Conservation (phyloP, 2,797 vertebrate species). For the Tragelaphus eurycerus region DNA sequence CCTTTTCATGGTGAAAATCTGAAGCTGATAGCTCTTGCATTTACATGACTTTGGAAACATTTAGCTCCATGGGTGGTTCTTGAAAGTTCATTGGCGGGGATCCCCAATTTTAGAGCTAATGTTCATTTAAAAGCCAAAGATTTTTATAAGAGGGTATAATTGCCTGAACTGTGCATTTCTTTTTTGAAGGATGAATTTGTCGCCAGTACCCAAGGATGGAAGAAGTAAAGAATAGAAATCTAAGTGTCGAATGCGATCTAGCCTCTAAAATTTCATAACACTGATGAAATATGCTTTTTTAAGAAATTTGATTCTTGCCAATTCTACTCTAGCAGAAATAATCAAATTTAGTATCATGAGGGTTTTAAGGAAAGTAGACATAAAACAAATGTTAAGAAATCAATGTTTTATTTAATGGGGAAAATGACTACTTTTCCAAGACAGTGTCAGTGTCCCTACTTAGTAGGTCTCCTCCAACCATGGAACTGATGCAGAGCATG, state of each 20-base stretch:
- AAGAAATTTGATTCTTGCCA: constrained; percentile 24
- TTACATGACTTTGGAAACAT: neutral
- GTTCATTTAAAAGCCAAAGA: constrained; percentile 21
- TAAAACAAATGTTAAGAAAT: neutral
- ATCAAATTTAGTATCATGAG: constrained; percentile 27
- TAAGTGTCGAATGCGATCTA: neutral
- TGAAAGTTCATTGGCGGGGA: neutral
- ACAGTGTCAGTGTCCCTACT: neutral
- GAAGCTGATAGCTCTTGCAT: neutral
- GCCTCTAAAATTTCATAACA: constrained; percentile 2
- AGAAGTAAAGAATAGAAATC: neutral
- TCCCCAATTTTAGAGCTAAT: neutral
- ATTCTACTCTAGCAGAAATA: neutral
- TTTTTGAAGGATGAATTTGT: constrained; percentile 24
- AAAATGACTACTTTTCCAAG: neutral
- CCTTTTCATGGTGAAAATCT: neutral
- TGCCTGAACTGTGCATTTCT: neutral
- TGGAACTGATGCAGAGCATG: neutral
- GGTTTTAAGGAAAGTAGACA: constrained; percentile 22
- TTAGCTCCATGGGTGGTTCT: neutral
- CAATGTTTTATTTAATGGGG: neutral
- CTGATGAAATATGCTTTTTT: neutral
- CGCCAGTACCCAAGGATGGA: neutral
- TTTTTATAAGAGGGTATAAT: neutral
- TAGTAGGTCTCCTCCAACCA: neutral